Evolutionary conservation across 2,797 vertebrate species (phyloP).

Genomic region (Bovichtus diacanthus): DNA sequence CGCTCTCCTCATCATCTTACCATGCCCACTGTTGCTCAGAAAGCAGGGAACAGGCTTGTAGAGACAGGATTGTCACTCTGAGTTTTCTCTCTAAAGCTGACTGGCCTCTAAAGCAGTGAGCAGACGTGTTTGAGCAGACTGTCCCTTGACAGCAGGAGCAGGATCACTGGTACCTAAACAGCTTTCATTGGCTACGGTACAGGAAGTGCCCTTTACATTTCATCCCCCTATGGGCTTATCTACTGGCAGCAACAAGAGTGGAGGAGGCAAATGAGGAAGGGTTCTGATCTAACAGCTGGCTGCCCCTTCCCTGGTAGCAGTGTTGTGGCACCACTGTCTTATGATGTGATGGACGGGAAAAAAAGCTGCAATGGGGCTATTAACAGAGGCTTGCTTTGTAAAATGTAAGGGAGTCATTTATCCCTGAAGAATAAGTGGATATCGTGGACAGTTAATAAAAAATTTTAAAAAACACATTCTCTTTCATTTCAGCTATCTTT

Average conservation of each 20-base stretch:
- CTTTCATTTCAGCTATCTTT: not conserved
- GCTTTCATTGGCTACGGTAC: slow-evolving; percentile 17
- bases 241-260: slow-evolving; percentile 28
- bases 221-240: slow-evolving; percentile 15
- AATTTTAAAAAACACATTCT: not conserved
- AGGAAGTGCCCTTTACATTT: slow-evolving; percentile 47
- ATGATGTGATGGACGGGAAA: not conserved
- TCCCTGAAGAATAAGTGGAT: not conserved
- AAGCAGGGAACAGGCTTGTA: slow-evolving; percentile 19
- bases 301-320: slow-evolving; percentile 5
- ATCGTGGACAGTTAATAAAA: not conserved
- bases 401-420: not conserved
- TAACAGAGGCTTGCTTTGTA: not conserved
- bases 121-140: slow-evolving; percentile 41
- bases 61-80: slow-evolving; percentile 24
- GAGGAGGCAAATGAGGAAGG: slow-evolving; percentile 34
- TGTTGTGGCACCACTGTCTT: slow-evolving; percentile 1
- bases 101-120: slow-evolving; percentile 25
- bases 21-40: slow-evolving; percentile 12
- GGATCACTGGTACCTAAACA: slow-evolving; percentile 27
- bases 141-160: slow-evolving; percentile 30
- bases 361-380: not conserved
- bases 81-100: slow-evolving; percentile 20
- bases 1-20: not conserved
- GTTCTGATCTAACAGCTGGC: slow-evolving; percentile 32